Evolutionary conservation across 2,797 vertebrate genomes (phyloP).

Genomic region (Lutjanus campechanus): DNA sequence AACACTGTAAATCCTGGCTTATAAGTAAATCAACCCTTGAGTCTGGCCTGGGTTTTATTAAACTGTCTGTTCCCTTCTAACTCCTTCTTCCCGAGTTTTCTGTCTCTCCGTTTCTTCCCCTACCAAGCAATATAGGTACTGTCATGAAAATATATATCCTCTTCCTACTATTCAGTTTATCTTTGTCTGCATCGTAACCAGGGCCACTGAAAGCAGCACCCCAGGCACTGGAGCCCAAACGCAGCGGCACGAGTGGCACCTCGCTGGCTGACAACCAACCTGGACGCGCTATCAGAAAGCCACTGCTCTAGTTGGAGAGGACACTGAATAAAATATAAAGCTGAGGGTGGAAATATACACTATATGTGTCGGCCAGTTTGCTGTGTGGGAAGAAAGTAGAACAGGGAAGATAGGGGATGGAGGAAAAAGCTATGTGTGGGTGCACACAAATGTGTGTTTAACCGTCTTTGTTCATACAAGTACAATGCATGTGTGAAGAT

Average conservation of each 20-base stretch:
- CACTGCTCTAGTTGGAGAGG: constrained; percentile 54
- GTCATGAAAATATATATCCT: constrained; percentile 67
- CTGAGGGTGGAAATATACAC: constrained; percentile 49
- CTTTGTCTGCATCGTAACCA: constrained; percentile 61
- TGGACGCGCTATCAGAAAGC: constrained; percentile 60
- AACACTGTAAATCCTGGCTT: neutral
- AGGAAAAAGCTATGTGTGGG: constrained; percentile 41
- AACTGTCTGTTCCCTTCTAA: constrained; percentile 32
- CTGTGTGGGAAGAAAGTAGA: constrained; percentile 52
- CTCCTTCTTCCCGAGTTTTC: constrained; percentile 27
- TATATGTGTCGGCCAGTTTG: constrained; percentile 46
- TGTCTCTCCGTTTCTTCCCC: constrained; percentile 28
- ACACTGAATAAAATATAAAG: constrained; percentile 75
- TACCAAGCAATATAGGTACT: constrained; percentile 38
- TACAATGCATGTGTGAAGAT: constrained; percentile 49
- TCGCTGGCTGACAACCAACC: constrained; percentile 67
- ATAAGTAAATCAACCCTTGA: constrained; percentile 13
- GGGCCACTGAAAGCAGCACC: constrained; percentile 58
- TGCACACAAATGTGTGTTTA: constrained; percentile 56
- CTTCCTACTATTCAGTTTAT: constrained; percentile 57
- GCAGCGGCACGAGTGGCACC: constrained; percentile 57
- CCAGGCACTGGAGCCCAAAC: constrained; percentile 41
- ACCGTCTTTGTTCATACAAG: constrained; percentile 36
- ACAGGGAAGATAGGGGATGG: constrained; percentile 33
- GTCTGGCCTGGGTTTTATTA: constrained; percentile 20